phyloP scores from a whole-genome alignment of 2,888 invertebrate species.

The Phyllotreta cruciferae region DNA sequence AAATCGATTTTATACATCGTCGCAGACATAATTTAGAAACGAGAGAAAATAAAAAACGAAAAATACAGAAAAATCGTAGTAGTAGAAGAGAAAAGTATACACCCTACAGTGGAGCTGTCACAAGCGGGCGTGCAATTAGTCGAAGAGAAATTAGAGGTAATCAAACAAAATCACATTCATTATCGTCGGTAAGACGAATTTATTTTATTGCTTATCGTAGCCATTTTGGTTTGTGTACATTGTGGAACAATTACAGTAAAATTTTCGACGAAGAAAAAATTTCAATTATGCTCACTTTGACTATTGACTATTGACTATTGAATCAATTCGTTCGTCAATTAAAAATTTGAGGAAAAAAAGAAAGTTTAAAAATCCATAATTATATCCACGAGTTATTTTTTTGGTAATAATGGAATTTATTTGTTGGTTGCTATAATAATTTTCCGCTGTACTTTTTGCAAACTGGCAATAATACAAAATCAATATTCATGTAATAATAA shows the following conservation, averaged over 20 bases:
- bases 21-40: conserved; percentile 12
- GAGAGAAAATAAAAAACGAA: background rate
- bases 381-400: too few species aligned
- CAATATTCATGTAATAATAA: too few species aligned
- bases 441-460: too few species aligned
- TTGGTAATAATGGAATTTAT: too few species aligned
- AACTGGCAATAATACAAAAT: too few species aligned
- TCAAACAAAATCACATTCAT: conserved; percentile 23
- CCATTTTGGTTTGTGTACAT: conserved; percentile 16
- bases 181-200: conserved; percentile 11
- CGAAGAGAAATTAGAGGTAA: conserved; percentile 2
- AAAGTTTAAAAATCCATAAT: too few species aligned
- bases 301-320: background rate
- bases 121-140: conserved; percentile 1
- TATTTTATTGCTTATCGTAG: conserved; percentile 4
- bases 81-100: conserved; percentile 7
- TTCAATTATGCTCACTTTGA: background rate
- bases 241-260: conserved; percentile 1
- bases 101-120: conserved; percentile 6
- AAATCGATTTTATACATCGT: conserved; percentile 16
- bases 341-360: too few species aligned
- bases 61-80: background rate
- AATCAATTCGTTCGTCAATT: background rate
- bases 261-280: background rate
- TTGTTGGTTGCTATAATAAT: too few species aligned